Percentiles rank a stretch among this genome's conserved stretches.
phyloP scores from a whole-genome alignment of 2,797 vertebrate species.

The Hafferia zeledoni region DNA sequence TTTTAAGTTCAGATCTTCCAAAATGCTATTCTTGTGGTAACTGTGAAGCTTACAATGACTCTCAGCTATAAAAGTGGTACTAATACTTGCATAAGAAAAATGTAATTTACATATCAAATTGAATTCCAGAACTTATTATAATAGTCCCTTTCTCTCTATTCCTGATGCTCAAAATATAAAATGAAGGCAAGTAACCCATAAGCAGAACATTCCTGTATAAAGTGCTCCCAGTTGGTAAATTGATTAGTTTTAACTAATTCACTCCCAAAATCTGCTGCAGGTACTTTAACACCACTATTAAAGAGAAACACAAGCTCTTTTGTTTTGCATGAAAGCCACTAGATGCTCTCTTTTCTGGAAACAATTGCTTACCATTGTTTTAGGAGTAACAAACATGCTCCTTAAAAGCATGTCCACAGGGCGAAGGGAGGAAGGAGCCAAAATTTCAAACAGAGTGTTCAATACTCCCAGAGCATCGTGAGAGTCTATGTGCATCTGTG shows the following conservation, averaged over 20 bases:
- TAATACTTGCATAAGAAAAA: not conserved
- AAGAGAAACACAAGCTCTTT: not conserved
- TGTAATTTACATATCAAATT: not conserved
- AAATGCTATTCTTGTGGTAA: not conserved
- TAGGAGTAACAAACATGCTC: slow-evolving; percentile 94
- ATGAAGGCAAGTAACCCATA: not conserved
- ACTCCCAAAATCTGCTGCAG: not conserved
- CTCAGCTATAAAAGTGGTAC: not conserved
- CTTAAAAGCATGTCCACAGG: slow-evolving; percentile 97
- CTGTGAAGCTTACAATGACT: not conserved
- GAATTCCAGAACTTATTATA: not conserved
- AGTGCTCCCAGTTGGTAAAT: not conserved
- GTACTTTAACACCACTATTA: not conserved
- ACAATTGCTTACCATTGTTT: slow-evolving; percentile 86
- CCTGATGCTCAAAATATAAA: not conserved
- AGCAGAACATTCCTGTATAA: not conserved
- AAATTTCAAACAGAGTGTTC: slow-evolving; percentile 95
- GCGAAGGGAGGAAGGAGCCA: slow-evolving; percentile 94
- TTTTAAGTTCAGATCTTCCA: not conserved
- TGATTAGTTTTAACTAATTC: not conserved
- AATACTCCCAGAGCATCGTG: slow-evolving; percentile 94
- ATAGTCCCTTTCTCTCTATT: not conserved
- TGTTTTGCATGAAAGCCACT: not conserved
- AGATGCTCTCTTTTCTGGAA: not conserved
- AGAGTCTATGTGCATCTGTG: slow-evolving; percentile 95